phyloP scores from a whole-genome alignment of 2,797 vertebrate genomes.

The Poecile montanus region DNA sequence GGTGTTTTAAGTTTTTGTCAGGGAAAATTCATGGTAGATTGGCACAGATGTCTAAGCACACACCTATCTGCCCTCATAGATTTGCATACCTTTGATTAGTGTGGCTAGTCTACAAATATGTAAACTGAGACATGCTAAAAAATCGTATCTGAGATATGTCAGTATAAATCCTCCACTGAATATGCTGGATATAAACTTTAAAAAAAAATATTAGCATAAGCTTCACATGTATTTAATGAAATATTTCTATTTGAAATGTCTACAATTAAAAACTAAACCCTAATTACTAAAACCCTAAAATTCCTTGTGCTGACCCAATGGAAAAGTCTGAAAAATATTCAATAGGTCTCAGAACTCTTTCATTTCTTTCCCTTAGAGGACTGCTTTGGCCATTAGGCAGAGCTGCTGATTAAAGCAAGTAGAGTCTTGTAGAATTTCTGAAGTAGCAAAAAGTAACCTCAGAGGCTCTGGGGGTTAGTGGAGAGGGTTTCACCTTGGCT shows the following conservation, averaged over 20 bases:
- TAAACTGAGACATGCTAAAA: not conserved
- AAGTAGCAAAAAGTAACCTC: not conserved
- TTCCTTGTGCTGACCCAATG: not conserved
- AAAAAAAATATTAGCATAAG: not conserved
- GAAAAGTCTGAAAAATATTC: not conserved
- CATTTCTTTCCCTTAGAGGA: not conserved
- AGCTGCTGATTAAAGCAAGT: not conserved
- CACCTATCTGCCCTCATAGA: not conserved
- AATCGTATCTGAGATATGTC: not conserved
- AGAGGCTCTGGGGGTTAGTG: not conserved
- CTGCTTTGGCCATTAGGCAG: not conserved
- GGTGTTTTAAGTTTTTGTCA: not conserved
- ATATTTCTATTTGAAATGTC: not conserved
- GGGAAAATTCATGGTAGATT: not conserved
- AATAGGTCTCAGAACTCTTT: not conserved
- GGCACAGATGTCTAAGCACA: not conserved
- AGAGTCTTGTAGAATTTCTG: not conserved
- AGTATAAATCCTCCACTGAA: not conserved
- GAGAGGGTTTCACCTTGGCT: not conserved
- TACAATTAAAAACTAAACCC: not conserved
- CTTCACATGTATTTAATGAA: not conserved
- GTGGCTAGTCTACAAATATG: not conserved
- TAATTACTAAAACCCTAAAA: not conserved
- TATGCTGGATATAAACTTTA: not conserved
- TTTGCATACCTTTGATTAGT: not conserved